These are phyloP conservation scores for Cordilura impudica DNA, from an alignment of 2,888 invertebrate species.

Conservation along the genomic window DNA sequence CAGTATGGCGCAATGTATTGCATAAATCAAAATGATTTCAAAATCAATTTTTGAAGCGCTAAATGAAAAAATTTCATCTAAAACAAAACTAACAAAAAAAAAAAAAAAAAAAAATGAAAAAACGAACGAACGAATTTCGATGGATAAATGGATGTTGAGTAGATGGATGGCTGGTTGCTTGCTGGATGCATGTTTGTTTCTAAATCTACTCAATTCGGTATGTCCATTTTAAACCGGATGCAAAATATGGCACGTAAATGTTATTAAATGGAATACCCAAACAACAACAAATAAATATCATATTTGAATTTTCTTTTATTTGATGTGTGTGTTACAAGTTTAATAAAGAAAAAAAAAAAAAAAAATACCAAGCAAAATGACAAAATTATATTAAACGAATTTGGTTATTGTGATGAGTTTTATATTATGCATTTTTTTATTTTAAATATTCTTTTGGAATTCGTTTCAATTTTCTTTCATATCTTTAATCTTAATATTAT, in stretches of 20 bases:
- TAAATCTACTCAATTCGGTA: not conserved
- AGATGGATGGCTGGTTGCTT: not conserved
- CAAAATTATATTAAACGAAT: not conserved
- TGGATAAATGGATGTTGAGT: not conserved
- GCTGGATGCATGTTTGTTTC: not conserved
- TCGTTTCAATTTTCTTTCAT: too few relatives aligned
- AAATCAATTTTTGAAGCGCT: conserved; percentile 53
- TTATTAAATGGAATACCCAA: conserved; percentile 33
- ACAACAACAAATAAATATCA: conserved; percentile 7
- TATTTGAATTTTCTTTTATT: not conserved
- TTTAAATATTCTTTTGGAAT: too few relatives aligned
- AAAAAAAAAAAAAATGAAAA: not conserved
- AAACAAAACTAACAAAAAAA: conserved; percentile 24
- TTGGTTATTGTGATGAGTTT: not conserved
- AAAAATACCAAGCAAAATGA: conserved; percentile 8
- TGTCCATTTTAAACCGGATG: conserved; percentile 47
- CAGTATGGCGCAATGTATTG: conserved; percentile 44
- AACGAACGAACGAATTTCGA: conserved; percentile 4
- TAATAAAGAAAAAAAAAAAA: too few relatives aligned
- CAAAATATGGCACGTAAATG: conserved; percentile 43
- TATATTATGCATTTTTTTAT: too few relatives aligned
- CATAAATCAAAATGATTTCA: conserved; percentile 60
- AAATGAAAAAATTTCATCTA: conserved; percentile 51
- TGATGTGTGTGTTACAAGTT: not conserved
- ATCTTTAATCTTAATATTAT: not conserved